These are phyloP conservation scores for Lemur catta DNA, from an alignment of 2,797 vertebrate species.

Conservation along the genomic window DNA sequence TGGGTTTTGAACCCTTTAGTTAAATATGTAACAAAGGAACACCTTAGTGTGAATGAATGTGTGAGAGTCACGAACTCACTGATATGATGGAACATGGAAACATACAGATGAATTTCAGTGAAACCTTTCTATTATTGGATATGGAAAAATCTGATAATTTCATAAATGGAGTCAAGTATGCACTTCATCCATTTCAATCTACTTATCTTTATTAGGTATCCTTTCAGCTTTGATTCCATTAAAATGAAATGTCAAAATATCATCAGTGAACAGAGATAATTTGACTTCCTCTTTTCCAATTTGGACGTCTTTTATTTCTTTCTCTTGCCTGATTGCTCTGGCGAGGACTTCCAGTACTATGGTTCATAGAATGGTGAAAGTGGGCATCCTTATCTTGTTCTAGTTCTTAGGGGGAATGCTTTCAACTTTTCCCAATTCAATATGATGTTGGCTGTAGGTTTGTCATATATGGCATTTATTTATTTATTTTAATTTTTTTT, in stretches of 20 bases:
- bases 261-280: not conserved
- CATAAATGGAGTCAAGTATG: not conserved
- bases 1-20: not conserved
- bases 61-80: not conserved
- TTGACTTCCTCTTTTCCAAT: not conserved
- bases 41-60: not conserved
- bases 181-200: not conserved
- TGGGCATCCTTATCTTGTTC: not conserved
- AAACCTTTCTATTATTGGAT: not conserved
- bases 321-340: not conserved
- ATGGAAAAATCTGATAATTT: not conserved
- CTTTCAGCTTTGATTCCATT: slow-evolving; percentile 32
- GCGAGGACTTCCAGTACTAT: not conserved
- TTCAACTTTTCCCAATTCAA: not conserved
- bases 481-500: too few relatives aligned
- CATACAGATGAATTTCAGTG: not conserved
- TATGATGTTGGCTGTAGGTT: not conserved
- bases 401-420: not conserved
- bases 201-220: not conserved
- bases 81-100: not conserved
- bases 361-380: not conserved
- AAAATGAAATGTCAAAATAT: slow-evolving; percentile 39
- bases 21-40: not conserved
- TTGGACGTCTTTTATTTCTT: not conserved
- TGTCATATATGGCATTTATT: not conserved